Evolutionary conservation across 2,113 vertebrate species (phyloP).

Genomic region (Formicarius rufipectus): DNA sequence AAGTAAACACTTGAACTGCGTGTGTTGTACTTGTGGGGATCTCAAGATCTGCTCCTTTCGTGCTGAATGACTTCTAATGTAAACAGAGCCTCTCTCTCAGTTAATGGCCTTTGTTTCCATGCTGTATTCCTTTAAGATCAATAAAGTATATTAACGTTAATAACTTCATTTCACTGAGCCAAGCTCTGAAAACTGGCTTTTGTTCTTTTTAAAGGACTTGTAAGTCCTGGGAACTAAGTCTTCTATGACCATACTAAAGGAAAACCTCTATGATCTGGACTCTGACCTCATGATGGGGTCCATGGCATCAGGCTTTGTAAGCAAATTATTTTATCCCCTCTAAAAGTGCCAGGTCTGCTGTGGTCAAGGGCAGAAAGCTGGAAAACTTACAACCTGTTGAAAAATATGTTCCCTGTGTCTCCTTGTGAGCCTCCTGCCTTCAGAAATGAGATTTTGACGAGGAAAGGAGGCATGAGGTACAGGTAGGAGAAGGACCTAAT

Average conservation of each 20-base stretch:
- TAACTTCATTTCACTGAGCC: neutral
- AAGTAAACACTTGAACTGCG: neutral
- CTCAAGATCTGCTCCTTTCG: neutral
- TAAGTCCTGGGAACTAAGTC: neutral
- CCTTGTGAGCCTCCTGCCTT: neutral
- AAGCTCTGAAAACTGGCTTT: slow-evolving; percentile 33
- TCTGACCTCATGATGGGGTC: neutral
- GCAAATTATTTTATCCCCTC: neutral
- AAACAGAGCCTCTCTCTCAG: slow-evolving; percentile 10
- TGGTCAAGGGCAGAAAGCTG: neutral
- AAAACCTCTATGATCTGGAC: neutral
- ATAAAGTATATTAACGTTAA: slow-evolving; percentile 52
- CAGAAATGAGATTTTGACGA: neutral
- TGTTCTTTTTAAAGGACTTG: neutral
- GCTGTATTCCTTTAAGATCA: slow-evolving; percentile 56
- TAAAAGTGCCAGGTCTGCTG: neutral
- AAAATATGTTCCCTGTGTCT: neutral
- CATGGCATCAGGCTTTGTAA: neutral
- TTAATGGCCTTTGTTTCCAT: slow-evolving; percentile 47
- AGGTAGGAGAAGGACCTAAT: slow-evolving; percentile 16
- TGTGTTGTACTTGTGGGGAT: neutral
- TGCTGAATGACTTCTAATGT: slow-evolving; percentile 24
- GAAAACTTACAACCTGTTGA: neutral
- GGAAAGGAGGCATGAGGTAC: neutral
- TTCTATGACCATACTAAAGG: neutral